Evolutionary conservation across 35 echinoderm and acorn worm species (phyloP).

Genomic region (Apostichopus parvimensis): DNA sequence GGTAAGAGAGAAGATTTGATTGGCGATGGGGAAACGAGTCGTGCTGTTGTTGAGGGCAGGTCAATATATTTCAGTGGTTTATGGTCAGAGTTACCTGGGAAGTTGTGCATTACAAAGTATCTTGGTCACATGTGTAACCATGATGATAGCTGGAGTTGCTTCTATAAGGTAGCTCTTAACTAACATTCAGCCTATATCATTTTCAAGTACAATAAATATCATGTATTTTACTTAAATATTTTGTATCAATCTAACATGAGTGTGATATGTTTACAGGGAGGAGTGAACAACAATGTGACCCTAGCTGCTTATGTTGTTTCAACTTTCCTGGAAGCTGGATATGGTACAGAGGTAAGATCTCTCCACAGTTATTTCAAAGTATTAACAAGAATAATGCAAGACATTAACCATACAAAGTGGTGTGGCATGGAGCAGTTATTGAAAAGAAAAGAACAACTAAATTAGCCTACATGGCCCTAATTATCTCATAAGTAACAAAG

Average conservation of each 20-base stretch:
- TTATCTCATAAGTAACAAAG: no score
- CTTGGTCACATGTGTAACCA: no score
- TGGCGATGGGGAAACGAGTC: no score
- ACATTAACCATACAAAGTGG: not conserved
- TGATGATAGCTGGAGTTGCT: no score
- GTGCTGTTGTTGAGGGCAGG: not conserved
- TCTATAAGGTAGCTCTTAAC: no score
- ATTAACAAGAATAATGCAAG: not conserved
- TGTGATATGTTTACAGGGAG: constrained; percentile 52
- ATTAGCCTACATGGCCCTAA: no score
- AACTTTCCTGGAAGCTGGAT: constrained; percentile 70
- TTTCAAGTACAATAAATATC: no score
- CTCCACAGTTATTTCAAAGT: not conserved
- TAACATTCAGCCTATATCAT: no score
- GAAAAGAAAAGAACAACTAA: not conserved
- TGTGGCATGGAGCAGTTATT: not conserved
- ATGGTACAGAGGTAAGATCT: constrained; percentile 21
- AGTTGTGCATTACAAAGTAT: no score
- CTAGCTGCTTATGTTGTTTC: constrained; percentile 72
- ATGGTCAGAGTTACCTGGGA: no score
- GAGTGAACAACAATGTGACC: constrained; percentile 76
- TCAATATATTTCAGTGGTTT: not conserved
- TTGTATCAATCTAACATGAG: no score
- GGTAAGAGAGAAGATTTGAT: not conserved
- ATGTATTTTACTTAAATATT: no score